Evolutionary conservation across 2,888 invertebrate genomes (phyloP).

Genomic region (Seladonia tumulorum): DNA sequence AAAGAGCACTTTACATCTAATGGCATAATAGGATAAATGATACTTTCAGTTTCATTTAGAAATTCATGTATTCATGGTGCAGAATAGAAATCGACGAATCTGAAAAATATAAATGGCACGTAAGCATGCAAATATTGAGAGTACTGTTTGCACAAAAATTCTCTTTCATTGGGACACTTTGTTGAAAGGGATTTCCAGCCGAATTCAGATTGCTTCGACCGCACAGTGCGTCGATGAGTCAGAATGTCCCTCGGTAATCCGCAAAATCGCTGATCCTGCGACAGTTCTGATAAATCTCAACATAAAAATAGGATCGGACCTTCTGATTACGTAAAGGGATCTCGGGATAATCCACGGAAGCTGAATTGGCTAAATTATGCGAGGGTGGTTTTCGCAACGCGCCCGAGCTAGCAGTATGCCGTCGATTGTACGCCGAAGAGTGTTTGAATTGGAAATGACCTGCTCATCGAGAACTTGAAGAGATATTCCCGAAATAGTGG

Average conservation of each 20-base stretch:
- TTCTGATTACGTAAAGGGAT: slow-evolving; percentile 29
- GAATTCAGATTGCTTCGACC: neutral
- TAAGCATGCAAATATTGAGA: neutral
- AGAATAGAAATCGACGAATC: too few relatives aligned
- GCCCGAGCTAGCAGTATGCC: neutral
- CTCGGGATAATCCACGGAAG: slow-evolving; percentile 18
- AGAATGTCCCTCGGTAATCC: slow-evolving; percentile 35
- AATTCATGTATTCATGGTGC: too few relatives aligned
- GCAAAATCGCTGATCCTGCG: slow-evolving; percentile 33
- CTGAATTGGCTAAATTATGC: neutral
- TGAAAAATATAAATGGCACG: neutral
- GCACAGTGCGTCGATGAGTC: slow-evolving; percentile 8
- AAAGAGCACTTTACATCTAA: too few relatives aligned
- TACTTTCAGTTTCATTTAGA: too few relatives aligned
- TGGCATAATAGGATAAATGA: too few relatives aligned
- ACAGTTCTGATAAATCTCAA: slow-evolving; percentile 37
- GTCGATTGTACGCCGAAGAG: neutral
- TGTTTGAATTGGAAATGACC: slow-evolving; percentile 3
- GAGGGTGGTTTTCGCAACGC: neutral
- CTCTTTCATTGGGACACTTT: neutral
- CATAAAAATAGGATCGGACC: slow-evolving; percentile 52
- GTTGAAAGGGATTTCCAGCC: neutral
- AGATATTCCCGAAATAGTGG: neutral
- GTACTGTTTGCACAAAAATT: too few relatives aligned
- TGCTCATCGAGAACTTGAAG: neutral